Base-by-base conservation (phyloP, 2,888 invertebrate species). In the Octonoba sinensis region DNA sequence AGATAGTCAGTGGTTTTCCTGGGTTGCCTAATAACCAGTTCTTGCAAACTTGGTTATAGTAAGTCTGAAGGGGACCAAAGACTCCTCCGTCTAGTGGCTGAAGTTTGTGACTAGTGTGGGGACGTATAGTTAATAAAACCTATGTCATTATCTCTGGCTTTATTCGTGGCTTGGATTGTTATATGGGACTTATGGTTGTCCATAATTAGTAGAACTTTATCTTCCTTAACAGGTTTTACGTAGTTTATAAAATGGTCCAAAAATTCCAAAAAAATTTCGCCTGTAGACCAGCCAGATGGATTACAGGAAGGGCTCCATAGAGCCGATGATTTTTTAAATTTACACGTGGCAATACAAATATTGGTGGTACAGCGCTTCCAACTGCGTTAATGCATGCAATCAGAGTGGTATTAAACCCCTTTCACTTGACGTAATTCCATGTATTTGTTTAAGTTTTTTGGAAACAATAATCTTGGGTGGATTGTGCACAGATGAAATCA, bases 271-370 rank as follows among this genome's bases (percentile, higher is more conserved):
- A 62, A 72, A 22, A 18, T 62, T 27, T 72, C 44, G 27, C 62
- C 27, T 44, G 64, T 73, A n/a, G 22, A 36, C 36, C 65, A 54
- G 20, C 65, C 73, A 51, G 82, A 66, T 85, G 84, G 92, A 92
- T n/a, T 87, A 88, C 88, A 93, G 93, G 36, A 92, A 91, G 56
- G 89, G 89, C 24, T 89, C 88, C 0, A 93, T 93, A 0, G 93
- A 94, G 6, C 93, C 93, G 1, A 90, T 89, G 1, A 44, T 86
- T 79, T 62, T 92, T 92, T 87, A 92, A 92, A 1, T 89, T 91
- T 59, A 86, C 85, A 15, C 87, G 83, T 0, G 88, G 88, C 85
- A 88, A 88, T 12, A 88, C 82, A 16, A 89, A 84, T 57, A 87
- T 86, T 4, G 89, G 89, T 36, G 88, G 87, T 72, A 88, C 83